Conservation (phyloP, 2,888 invertebrate species). For the Ceramica pisi region DNA sequence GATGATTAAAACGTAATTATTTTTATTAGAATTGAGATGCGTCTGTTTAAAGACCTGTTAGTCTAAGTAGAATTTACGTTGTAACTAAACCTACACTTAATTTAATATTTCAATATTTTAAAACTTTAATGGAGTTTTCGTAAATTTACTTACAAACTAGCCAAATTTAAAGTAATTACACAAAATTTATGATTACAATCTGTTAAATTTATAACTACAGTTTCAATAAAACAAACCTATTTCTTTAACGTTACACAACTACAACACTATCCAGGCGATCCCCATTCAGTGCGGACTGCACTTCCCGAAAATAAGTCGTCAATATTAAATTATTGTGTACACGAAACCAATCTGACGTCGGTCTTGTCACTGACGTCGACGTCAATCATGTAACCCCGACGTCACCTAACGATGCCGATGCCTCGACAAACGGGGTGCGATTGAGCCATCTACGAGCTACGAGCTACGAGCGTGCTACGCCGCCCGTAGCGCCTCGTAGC, state of each 20-base stretch:
- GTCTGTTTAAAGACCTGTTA: neutral
- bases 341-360: conserved; percentile 47
- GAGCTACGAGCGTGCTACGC: conserved; percentile 58
- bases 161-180: neutral
- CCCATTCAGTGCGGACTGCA: neutral
- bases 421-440: conserved; percentile 50
- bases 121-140: neutral
- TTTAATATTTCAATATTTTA: neutral
- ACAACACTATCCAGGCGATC: neutral
- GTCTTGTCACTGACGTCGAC: conserved; percentile 48
- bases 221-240: neutral
- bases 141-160: too few relatives aligned
- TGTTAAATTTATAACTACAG: too few relatives aligned
- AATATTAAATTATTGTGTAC: conserved; percentile 43
- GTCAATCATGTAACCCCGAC: conserved; percentile 53
- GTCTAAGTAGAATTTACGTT: neutral
- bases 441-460: conserved; percentile 58
- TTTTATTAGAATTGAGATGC: neutral
- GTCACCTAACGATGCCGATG: conserved; percentile 48
- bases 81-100: neutral
- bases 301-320: conserved; percentile 31
- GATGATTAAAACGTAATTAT: neutral
- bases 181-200: neutral
- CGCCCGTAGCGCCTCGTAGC: conserved; percentile 54
- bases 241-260: neutral